Base-by-base conservation (phyloP, 2,113 vertebrate species). In the Bufo gargarizans region DNA sequence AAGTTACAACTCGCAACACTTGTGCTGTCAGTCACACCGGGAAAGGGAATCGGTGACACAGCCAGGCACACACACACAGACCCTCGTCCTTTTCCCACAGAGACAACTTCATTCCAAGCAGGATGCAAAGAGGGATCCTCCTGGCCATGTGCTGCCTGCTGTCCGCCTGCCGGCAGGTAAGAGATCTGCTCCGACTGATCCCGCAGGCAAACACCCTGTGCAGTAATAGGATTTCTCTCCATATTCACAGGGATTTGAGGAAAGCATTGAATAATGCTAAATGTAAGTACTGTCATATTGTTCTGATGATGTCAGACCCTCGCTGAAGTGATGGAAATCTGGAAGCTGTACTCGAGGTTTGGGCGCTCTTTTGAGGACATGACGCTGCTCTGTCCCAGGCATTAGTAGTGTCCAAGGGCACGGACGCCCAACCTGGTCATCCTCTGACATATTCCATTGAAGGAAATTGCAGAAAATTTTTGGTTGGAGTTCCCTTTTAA, bases 1-100 rank as follows among this genome's bases (percentile, higher is more conserved):
- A 89, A 86, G 86, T 91, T 88, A 89, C 90, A 90, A 79, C 88
- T 91, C 49, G 65, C 84, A 80, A 90, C 95, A 95, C 94, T 93
- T 94, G 94, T 93, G 94, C 94, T 95, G 95, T 96, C 95, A 93
- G 91, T 96, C 95, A 95, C 90, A 85, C 89, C 53, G 84, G 47
- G 76, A 78, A 71, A 63, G 78, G 63, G 77, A 81, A 77, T 65
- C 78, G 8, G 85, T 69, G 79, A 59, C 79, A 88, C 65, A 82
- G 78, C 3, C 74, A 43, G 56, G 6, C 74, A 63, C 81, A 81
- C 74, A 63, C 81, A 81, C 86, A 74, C 78, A 82, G 67, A 82
- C 86, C 61, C 86, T 20, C 12, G 88, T 49, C 45, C 80, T 50
- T 65, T 19, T 77, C 81, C 55, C 47, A 76, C 71, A 77, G 81